Percentiles rank a stretch among this genome's conserved stretches.
Evolutionary conservation across 2,888 invertebrate species (phyloP).

Genomic region (Agapetus fuscipes): DNA sequence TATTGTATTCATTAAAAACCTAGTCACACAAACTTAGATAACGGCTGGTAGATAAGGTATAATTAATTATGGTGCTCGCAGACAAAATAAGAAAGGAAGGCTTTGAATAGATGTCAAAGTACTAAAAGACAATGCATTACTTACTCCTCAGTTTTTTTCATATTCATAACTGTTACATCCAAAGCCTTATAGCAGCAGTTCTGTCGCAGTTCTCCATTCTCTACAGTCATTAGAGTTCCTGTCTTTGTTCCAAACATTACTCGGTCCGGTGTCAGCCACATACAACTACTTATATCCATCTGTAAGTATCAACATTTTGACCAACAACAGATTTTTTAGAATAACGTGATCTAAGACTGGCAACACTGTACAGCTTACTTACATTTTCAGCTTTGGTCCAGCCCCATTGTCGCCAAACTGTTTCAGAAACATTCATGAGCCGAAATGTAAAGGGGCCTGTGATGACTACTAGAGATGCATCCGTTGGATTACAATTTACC

Average conservation of each 20-base stretch:
- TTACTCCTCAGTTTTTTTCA: slow-evolving; percentile 52
- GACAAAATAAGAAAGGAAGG: no score
- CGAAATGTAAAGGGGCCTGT: slow-evolving; percentile 57
- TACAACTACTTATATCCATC: slow-evolving; percentile 61
- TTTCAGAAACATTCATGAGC: slow-evolving; percentile 67
- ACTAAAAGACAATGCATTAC: no score
- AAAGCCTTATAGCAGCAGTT: slow-evolving; percentile 50
- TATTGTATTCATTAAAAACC: background rate
- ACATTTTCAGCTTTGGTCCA: slow-evolving; percentile 70
- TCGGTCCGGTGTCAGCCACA: slow-evolving; percentile 77
- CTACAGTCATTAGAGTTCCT: slow-evolving; percentile 69
- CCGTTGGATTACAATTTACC: slow-evolving; percentile 71
- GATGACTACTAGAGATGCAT: slow-evolving; percentile 63
- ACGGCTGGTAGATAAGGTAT: no score
- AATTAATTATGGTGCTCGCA: no score
- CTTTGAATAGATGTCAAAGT: no score
- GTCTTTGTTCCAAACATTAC: slow-evolving; percentile 72
- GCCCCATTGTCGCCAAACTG: slow-evolving; percentile 72
- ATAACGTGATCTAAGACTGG: background rate
- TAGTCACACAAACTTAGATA: background rate
- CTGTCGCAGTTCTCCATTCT: slow-evolving; percentile 73
- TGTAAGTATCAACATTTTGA: slow-evolving; percentile 26
- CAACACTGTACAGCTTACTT: slow-evolving; percentile 22
- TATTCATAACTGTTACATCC: slow-evolving; percentile 49
- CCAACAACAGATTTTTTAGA: background rate